Base-by-base conservation (phyloP, 2,113 vertebrate genomes). In the Natator depressus region DNA sequence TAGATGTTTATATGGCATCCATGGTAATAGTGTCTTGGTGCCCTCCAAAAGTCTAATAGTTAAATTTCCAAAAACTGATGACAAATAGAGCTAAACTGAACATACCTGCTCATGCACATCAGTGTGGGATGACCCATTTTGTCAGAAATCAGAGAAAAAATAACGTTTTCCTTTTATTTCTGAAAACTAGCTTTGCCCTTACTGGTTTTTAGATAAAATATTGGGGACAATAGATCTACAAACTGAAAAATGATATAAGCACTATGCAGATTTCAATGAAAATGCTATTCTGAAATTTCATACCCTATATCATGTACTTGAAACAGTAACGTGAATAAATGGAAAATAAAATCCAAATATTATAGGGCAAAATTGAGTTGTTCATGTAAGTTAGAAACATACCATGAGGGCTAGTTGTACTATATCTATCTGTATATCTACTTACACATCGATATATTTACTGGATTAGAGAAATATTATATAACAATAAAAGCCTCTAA, bases 401-500 rank as follows among this genome's bases (percentile, higher is more conserved):
- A 82, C 10, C 55, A 50, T 69, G 47, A 11, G 11, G 89, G 22
- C 19, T 76, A 83, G 75, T 46, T 79, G 9, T 47, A 42, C 89
- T 93, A 80, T 72, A 95, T 93, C 94, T 78, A 95, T 91, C 94
- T 95, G 47, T 83, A 83, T 90, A 55, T 87, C 79, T 83, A 80
- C 82, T 92, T 92, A 93, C 93, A 81, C 54, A 83, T 95, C 96
- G 95, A 97, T 97, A 95, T 97, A 95, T 96, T 96, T 95, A 95
- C 78, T 95, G 55, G 79, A 89, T 96, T 94, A 97, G 75, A 93
- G 84, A 91, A 97, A 95, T 95, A 92, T 87, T 96, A 96, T 81
- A 76, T 95, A 93, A 91, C 87, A 98, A 98, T 96, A 98, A 97
- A 96, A 96, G 97, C 82, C 94, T 93, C 95, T 98, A 98, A 98